These are phyloP conservation scores for Neogobius melanostomus DNA, from an alignment of 2,113 vertebrate species.

Conservation along the genomic window DNA sequence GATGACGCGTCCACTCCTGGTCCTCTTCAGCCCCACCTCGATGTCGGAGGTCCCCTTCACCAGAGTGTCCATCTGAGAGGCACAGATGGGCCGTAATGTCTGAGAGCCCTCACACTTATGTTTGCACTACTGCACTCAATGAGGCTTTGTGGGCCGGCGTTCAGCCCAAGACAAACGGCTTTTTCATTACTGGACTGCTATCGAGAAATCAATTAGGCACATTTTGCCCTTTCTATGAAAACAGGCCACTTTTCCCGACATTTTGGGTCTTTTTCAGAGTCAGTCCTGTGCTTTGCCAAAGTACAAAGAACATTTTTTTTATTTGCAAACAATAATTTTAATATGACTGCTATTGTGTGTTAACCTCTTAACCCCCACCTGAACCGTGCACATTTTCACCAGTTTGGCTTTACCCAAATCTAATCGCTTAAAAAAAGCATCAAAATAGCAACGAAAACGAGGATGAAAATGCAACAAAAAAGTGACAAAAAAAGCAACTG, in stretches of 20 bases:
- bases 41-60: constrained; percentile 76
- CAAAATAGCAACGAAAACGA: too few species aligned
- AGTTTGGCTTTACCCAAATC: too few species aligned
- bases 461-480: too few species aligned
- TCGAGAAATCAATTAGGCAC: not conserved
- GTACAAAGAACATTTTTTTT: too few species aligned
- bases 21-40: constrained; percentile 78
- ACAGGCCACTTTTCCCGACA: not conserved
- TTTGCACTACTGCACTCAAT: constrained; percentile 11
- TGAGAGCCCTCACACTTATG: not conserved
- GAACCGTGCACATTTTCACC: too few species aligned
- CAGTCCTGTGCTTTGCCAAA: too few species aligned
- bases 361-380: too few species aligned
- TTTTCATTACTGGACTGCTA: not conserved
- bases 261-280: too few species aligned
- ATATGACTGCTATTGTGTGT: too few species aligned
- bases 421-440: too few species aligned
- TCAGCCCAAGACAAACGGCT: not conserved
- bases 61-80: constrained; percentile 72
- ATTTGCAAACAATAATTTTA: too few species aligned
- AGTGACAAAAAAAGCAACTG: too few species aligned
- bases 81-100: constrained; percentile 35
- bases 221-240: not conserved
- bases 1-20: constrained; percentile 81
- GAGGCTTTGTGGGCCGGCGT: not conserved